Conservation (phyloP, 2,113 vertebrate species). For the Mesembrinibis cayennensis region DNA sequence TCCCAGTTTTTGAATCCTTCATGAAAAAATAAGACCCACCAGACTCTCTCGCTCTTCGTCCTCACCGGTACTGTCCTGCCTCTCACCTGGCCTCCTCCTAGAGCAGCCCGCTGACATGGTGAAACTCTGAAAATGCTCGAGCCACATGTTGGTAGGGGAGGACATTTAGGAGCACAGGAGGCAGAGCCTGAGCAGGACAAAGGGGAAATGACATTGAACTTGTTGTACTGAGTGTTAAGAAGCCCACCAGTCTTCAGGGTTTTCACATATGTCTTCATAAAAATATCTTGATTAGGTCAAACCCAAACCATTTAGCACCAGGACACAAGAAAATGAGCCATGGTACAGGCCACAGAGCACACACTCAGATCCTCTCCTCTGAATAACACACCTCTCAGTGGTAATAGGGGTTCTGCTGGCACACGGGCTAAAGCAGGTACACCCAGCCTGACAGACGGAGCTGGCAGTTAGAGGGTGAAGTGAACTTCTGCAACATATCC, state of each 20-base stretch:
- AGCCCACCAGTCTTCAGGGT: background rate
- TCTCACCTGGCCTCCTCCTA: background rate
- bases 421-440: rapidly evolving
- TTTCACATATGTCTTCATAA: background rate
- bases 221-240: background rate
- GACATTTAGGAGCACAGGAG: background rate
- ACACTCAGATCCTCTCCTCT: background rate
- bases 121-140: background rate
- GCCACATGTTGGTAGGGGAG: background rate
- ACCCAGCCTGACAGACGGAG: background rate
- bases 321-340: rapidly evolving
- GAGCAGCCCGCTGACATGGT: background rate
- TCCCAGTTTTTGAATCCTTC: background rate
- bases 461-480: background rate
- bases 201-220: background rate
- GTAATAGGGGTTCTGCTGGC: background rate
- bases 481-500: background rate
- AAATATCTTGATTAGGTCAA: background rate
- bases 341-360: background rate
- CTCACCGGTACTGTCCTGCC: background rate
- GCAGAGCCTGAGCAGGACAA: background rate
- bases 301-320: background rate
- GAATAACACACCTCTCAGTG: background rate
- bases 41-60: background rate
- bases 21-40: background rate